Percentiles rank a stretch among this genome's conserved stretches.
These are phyloP conservation scores for Thinocorus orbignyianus DNA, from an alignment of 2,113 vertebrate genomes.

Conservation along the genomic window DNA sequence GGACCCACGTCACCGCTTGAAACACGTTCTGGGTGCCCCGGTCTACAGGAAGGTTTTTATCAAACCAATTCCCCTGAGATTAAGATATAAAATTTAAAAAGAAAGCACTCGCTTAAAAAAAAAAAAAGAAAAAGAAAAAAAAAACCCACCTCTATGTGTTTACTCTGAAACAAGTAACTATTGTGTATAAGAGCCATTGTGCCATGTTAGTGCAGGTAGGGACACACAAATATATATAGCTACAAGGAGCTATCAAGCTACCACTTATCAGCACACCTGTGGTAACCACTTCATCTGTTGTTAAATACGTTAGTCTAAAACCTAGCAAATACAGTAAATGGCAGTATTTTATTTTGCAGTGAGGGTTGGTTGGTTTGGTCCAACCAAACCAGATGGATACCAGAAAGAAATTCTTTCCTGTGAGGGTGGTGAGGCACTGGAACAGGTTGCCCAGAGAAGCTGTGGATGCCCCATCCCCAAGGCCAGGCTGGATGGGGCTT, in stretches of 20 bases:
- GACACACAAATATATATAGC: background rate
- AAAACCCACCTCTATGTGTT: background rate
- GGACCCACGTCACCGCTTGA: background rate
- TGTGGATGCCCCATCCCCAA: too few relatives aligned
- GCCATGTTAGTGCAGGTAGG: constrained; percentile 17
- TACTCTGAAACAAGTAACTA: constrained; percentile 31
- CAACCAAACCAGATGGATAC: background rate
- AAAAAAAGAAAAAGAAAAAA: background rate
- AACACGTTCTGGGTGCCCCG: background rate
- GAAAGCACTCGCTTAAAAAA: constrained; percentile 1
- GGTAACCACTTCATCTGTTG: background rate
- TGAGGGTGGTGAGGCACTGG: too few relatives aligned
- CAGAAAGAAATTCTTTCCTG: too few relatives aligned
- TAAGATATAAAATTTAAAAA: constrained; percentile 37
- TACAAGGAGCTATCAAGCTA: background rate
- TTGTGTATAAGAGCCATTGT: constrained; percentile 16
- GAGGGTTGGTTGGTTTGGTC: background rate
- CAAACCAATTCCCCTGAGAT: background rate
- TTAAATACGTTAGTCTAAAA: background rate
- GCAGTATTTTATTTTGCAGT: background rate
- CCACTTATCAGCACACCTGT: constrained; percentile 34
- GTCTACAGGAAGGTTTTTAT: constrained; percentile 30
- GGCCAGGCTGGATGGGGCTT: too few relatives aligned
- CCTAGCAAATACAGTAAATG: background rate
- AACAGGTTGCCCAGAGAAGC: too few relatives aligned